phyloP scores from a whole-genome alignment of 2,888 invertebrate species.

The Seladonia tumulorum region DNA sequence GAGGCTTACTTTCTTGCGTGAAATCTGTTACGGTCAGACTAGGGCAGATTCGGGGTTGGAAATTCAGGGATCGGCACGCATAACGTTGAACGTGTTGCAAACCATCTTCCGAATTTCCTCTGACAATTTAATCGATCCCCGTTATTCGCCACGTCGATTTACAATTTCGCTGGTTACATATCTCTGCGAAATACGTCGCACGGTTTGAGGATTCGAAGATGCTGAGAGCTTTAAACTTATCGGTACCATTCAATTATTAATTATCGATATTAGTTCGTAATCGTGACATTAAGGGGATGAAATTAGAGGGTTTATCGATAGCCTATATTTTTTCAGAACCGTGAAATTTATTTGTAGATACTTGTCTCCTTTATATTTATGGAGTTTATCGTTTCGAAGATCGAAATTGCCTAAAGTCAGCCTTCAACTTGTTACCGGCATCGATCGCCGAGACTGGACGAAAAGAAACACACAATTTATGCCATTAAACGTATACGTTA shows the following conservation, averaged over 20 bases:
- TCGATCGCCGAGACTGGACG: neutral
- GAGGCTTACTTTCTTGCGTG: conserved; percentile 13
- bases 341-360: neutral
- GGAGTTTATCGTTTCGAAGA: neutral
- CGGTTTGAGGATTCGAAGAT: neutral
- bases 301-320: neutral
- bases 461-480: neutral
- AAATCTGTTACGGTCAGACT: neutral
- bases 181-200: too few relatives aligned
- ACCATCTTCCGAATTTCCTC: neutral
- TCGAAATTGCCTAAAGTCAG: neutral
- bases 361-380: neutral
- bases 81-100: neutral
- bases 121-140: neutral
- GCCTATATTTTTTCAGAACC: neutral
- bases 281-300: neutral
- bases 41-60: neutral
- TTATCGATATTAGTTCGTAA: neutral
- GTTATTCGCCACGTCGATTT: neutral
- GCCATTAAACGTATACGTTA: neutral
- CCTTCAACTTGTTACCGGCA: neutral
- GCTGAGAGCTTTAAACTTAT: neutral
- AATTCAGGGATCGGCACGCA: neutral
- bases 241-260: neutral
- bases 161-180: neutral